These are phyloP conservation scores for Danio tinwini DNA, from an alignment of 2,797 vertebrate genomes.

Conservation along the genomic window DNA sequence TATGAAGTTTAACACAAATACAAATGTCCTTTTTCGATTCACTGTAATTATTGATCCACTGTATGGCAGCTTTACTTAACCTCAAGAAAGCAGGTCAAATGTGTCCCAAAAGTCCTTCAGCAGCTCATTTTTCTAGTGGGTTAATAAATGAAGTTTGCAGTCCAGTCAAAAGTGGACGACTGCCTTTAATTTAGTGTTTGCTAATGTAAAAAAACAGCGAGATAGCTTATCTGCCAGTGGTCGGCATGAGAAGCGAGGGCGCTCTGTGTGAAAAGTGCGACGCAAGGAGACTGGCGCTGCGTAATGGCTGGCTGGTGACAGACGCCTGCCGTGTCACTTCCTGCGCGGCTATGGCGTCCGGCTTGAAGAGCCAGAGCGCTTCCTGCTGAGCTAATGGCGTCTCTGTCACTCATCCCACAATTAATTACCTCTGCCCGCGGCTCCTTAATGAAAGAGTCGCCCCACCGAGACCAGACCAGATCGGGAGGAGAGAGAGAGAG, in stretches of 20 bases:
- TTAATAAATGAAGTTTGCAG: too few species aligned
- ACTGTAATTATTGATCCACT: too few species aligned
- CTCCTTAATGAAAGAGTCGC: conserved; percentile 64
- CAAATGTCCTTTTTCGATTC: too few species aligned
- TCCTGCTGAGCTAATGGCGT: conserved; percentile 65
- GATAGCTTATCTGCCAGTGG: conserved; percentile 54
- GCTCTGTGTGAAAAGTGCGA: conserved; percentile 16
- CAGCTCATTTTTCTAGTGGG: too few species aligned
- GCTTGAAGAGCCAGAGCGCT: conserved; percentile 46
- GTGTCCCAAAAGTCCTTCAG: too few species aligned
- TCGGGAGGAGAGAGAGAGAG: background rate
- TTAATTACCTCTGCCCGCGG: conserved; percentile 61
- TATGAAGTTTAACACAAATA: too few species aligned
- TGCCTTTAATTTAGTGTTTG: conserved; percentile 11
- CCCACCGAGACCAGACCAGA: conserved; percentile 54
- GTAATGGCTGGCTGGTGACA: conserved; percentile 59
- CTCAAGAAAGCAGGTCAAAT: too few species aligned
- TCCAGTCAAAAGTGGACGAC: too few species aligned
- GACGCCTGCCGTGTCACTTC: conserved; percentile 62
- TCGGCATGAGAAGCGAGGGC: conserved; percentile 19
- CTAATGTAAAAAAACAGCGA: conserved; percentile 49
- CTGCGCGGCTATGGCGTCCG: conserved; percentile 45
- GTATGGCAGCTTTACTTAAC: too few species aligned
- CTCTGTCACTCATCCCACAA: conserved; percentile 67
- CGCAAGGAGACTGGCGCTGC: background rate